Base-by-base conservation (phyloP, 2,113 vertebrate genomes). In the Penelope pileata region DNA sequence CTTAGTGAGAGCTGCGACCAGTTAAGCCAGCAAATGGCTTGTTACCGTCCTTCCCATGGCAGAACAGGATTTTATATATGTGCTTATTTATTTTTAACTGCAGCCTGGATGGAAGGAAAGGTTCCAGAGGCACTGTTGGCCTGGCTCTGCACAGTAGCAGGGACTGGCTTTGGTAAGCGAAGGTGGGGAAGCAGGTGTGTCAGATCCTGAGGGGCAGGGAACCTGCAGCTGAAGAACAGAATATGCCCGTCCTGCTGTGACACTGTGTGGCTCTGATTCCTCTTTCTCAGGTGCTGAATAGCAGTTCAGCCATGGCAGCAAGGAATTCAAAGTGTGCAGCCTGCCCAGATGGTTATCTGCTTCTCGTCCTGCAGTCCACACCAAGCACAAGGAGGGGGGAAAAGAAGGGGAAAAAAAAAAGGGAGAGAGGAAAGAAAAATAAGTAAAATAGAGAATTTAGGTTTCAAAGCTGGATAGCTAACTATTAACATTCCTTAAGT, bases 291-390 rank as follows among this genome's bases (percentile, higher is more conserved):
- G 73, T 86, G 83, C 80, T 86, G 59, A 26, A 29, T 66, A 38
- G 83, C 76, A 74, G 76, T 81, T 94, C 80, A 94, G 80, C 86
- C 14, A 0, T 63, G 76, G 83, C 89, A 94, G 54, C 1, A 11
- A 91, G 93, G 93, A 88, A 92, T 93, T 94, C 22, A 5, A 66
- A 69, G 63, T 34, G n/a, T 26, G 5, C 53, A 58, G 68, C 43
- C 83, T 69, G 72, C 73, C 54, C 70, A 51, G 83, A 92, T 96
- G 58, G 32, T 90, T 95, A 88, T 90, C 93, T 76, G 27, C 40
- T 66, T 56, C 82, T 88, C 92, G 26, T 47, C 48, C 62, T 90
- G 75, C 88, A 43, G 62, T 90, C 79, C 88, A 60, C 8, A 64
- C 24, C 1, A 1, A 87, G 75, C 79, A 43, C 43, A 34, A 32